Evolutionary conservation across 2,888 invertebrate species (phyloP).

Genomic region (Chymomyza amoena): DNA sequence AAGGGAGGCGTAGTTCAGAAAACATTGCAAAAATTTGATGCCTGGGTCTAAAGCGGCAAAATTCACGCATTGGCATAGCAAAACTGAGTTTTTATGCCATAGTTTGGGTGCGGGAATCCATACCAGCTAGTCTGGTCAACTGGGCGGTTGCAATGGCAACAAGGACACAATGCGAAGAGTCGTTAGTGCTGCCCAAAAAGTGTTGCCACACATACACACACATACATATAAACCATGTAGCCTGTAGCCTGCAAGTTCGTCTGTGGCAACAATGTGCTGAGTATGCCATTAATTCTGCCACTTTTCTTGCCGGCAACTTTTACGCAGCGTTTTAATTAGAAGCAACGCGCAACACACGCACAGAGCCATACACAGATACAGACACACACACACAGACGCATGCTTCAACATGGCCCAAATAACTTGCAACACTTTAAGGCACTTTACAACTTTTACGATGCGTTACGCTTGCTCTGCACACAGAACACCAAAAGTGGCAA

Average conservation of each 20-base stretch:
- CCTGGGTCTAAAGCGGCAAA: background rate
- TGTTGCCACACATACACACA: conserved; percentile 10
- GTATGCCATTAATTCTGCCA: conserved; percentile 50
- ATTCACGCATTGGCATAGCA: conserved; percentile 19
- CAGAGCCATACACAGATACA: conserved; percentile 19
- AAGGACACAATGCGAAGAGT: conserved; percentile 21
- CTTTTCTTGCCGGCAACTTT: conserved; percentile 44
- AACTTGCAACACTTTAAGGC: conserved; percentile 68
- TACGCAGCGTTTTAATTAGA: conserved; percentile 69
- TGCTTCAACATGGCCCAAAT: conserved; percentile 48
- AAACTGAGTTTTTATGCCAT: conserved; percentile 31
- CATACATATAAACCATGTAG: background rate
- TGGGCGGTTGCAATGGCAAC: conserved; percentile 16
- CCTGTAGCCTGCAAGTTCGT: background rate
- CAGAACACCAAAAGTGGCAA: conserved; percentile 4
- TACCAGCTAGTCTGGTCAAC: conserved; percentile 2
- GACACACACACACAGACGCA: conserved; percentile 20
- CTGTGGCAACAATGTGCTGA: conserved; percentile 13
- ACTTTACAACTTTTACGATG: conserved; percentile 68
- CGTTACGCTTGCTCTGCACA: conserved; percentile 32
- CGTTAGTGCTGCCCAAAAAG: background rate
- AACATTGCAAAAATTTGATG: background rate
- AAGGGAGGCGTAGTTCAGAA: background rate
- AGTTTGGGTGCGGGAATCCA: background rate
- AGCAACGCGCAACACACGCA: conserved; percentile 33